Conservation (phyloP, 2,113 vertebrate genomes). For the Tachysurus fulvidraco region DNA sequence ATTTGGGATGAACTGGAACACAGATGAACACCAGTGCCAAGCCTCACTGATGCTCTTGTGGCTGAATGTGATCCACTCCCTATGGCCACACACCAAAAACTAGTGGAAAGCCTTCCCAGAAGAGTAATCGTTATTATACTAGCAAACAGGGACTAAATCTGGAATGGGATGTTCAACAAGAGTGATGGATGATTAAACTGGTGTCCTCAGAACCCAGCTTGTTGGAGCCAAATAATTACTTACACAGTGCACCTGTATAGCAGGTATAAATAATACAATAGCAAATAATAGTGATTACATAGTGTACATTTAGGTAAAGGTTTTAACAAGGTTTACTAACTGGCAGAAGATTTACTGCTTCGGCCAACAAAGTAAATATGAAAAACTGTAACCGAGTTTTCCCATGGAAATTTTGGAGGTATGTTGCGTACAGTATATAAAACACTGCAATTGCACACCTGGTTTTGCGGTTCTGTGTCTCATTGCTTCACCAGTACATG, state of each 20-base stretch:
- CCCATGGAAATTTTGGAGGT: background rate
- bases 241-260: background rate
- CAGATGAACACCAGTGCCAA: background rate
- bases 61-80: background rate
- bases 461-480: background rate
- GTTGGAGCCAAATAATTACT: background rate
- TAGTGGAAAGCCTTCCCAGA: background rate
- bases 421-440: background rate
- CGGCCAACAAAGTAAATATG: background rate
- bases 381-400: background rate
- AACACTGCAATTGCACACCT: background rate
- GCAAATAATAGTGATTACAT: background rate
- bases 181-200: background rate
- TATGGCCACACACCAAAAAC: background rate
- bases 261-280: background rate
- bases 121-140: background rate
- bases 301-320: background rate
- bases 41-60: background rate
- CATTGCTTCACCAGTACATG: background rate
- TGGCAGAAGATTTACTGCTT: background rate
- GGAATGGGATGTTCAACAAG: background rate
- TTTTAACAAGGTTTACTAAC: background rate
- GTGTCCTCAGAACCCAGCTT: background rate
- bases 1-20: background rate
- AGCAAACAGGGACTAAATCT: background rate